Evolutionary conservation across 2,888 invertebrate species (phyloP), one percentile per base, ranked within the genome.

Genomic region (Apodemia zela): DNA sequence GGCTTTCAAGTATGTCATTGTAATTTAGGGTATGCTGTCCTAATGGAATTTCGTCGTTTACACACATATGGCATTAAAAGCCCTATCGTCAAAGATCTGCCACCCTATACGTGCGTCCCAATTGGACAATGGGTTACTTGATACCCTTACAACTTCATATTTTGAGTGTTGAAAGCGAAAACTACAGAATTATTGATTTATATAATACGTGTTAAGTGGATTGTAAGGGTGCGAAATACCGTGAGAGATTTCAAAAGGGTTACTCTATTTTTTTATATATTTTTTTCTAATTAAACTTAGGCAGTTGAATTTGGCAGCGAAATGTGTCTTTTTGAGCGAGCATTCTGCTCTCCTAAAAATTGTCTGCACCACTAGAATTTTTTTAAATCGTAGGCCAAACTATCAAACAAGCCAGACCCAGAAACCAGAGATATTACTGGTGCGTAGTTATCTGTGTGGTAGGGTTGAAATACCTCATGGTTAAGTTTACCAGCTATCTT

Each of bases 41-140:
- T 67, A 67, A 67, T 67, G 67, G 67, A 67, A 64, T 67, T 66
- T 61, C 60, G 61, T 63, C 66, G 67, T 66, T 63, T 47, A 64
- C 61, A 47, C 59, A 60, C 61, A 62, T 33, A 57, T 38, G 57
- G 47, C 61, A 64, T 61, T 64, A 58, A 64, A 64, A 61, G 60
- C 47, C 58, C 60, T 51, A 18, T 51, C 18, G 51, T 11, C 51
- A 51, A 51, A 51, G 51, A 51, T 51, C 13, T 21, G 15, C 42
- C 42, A 42, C 42, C 51, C 51, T 15, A 42, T 42, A 42, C 42
- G 42, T 54, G 13, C 54, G 51, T 21, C 25, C 54, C 54, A 54
- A 54, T 25, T 25, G 54, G 21, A 54, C 54, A 54, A 54, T 54
- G 25, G 11, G 54, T 25, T 21, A 54, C 13, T 54, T 54, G 25